Percentiles rank a stretch among this genome's conserved stretches.
Evolutionary conservation across 2,888 invertebrate genomes (phyloP).

Genomic region (Drosophila siamana): DNA sequence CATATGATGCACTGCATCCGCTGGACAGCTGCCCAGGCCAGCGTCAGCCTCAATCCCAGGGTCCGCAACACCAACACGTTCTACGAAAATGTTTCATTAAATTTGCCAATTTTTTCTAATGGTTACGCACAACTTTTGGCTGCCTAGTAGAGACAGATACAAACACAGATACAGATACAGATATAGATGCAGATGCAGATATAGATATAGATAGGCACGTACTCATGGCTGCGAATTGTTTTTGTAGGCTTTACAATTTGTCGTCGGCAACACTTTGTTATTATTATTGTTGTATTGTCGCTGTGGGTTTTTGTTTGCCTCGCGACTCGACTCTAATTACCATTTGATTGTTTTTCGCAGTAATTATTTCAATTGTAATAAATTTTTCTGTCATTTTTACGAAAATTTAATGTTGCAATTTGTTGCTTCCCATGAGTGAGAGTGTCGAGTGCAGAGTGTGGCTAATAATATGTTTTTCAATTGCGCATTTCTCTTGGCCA

Average conservation of each 20-base stretch:
- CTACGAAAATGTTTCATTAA: conserved; percentile 33
- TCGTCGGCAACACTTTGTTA: conserved; percentile 43
- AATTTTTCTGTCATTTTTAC: conserved; percentile 67
- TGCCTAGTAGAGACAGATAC: conserved; percentile 21
- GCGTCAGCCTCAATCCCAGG: conserved; percentile 19
- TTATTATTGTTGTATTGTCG: conserved; percentile 11
- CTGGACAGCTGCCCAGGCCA: conserved; percentile 39
- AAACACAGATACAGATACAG: conserved; percentile 12
- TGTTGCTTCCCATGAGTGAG: conserved; percentile 34
- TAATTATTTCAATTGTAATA: conserved; percentile 80
- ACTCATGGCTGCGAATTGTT: conserved; percentile 36
- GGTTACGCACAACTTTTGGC: conserved; percentile 54
- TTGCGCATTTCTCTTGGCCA: conserved; percentile 13
- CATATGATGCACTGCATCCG: conserved; percentile 73
- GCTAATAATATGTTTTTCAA: conserved; percentile 38
- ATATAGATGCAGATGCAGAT: conserved; percentile 28
- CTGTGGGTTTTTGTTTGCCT: conserved; percentile 32
- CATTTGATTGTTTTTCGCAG: conserved; percentile 75
- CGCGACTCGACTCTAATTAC: conserved; percentile 68
- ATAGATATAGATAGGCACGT: conserved; percentile 31
- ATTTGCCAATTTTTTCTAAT: conserved; percentile 16
- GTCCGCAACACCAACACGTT: neutral
- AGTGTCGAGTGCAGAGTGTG: conserved; percentile 9
- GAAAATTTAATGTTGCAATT: conserved; percentile 70
- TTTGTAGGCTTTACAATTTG: conserved; percentile 62